Percentiles rank a stretch among this genome's conserved stretches.
Conservation (phyloP, 2,113 vertebrate genomes). For the Coracopsis vasa region DNA sequence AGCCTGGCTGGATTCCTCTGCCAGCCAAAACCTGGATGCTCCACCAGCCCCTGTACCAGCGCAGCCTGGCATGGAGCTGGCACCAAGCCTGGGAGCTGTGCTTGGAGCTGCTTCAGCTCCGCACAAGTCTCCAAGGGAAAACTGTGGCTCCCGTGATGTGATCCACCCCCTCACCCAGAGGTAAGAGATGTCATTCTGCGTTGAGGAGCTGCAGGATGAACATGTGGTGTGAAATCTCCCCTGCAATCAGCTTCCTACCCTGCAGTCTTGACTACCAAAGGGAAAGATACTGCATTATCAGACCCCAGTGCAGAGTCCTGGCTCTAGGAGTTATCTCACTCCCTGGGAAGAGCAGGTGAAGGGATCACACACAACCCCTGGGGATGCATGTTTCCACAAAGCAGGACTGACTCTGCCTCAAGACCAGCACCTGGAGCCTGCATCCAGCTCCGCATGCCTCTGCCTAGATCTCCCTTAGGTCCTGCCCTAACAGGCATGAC, state of each 20-base stretch:
- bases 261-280: not conserved
- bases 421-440: not conserved
- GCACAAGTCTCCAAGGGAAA: not conserved
- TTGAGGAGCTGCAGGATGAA: not conserved
- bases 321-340: not conserved
- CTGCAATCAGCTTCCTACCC: not conserved
- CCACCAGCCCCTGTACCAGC: not conserved
- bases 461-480: not conserved
- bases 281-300: not conserved
- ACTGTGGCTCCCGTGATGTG: not conserved
- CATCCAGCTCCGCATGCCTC: accelerated
- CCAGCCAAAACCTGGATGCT: not conserved
- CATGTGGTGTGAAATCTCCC: not conserved
- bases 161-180: not conserved
- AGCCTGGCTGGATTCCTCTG: not conserved
- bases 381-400: not conserved
- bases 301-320: not conserved
- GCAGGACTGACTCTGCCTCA: not conserved
- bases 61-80: not conserved
- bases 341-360: not conserved
- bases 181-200: not conserved
- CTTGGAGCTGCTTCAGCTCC: not conserved
- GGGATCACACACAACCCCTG: not conserved
- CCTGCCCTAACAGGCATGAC: not conserved
- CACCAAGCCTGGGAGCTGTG: not conserved